These are phyloP conservation scores for Penelope pileata DNA, from an alignment of 2,113 vertebrate species.

Conservation along the genomic window DNA sequence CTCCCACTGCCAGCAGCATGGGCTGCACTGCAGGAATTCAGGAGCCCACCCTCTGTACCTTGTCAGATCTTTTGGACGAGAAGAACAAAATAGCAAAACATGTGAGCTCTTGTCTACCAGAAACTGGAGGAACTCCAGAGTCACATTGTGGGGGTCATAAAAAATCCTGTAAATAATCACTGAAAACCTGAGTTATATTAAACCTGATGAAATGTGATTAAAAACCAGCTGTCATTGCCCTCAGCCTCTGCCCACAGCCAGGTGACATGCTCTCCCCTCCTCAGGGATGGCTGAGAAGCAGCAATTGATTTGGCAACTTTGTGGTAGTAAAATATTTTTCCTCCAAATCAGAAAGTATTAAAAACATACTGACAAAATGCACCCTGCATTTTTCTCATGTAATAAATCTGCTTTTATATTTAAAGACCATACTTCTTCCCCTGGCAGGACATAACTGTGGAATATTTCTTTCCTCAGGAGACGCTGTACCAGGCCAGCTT, in stretches of 20 bases:
- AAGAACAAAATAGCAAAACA: neutral
- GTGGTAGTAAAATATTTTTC: conserved; percentile 10
- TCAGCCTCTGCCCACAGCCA: neutral
- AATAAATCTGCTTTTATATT: conserved; percentile 34
- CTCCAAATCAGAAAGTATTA: neutral
- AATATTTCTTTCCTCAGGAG: neutral
- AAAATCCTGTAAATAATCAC: neutral
- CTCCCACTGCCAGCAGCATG: neutral
- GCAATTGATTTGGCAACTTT: conserved; percentile 3
- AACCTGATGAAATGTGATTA: neutral
- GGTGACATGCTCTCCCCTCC: neutral
- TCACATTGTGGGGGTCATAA: neutral
- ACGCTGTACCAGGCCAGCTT: neutral
- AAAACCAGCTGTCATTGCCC: neutral
- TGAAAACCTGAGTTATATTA: neutral
- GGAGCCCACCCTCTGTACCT: neutral
- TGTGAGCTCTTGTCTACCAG: neutral
- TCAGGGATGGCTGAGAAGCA: neutral
- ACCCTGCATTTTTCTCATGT: conserved; percentile 1
- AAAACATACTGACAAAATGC: conserved; percentile 30
- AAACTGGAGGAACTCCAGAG: conserved; percentile 12
- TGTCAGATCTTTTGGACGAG: neutral
- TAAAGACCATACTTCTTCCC: neutral
- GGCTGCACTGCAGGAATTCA: rapidly evolving
- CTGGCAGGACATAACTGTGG: neutral